Conservation (phyloP, 2,888 invertebrate genomes). For the Metalampra italica region DNA sequence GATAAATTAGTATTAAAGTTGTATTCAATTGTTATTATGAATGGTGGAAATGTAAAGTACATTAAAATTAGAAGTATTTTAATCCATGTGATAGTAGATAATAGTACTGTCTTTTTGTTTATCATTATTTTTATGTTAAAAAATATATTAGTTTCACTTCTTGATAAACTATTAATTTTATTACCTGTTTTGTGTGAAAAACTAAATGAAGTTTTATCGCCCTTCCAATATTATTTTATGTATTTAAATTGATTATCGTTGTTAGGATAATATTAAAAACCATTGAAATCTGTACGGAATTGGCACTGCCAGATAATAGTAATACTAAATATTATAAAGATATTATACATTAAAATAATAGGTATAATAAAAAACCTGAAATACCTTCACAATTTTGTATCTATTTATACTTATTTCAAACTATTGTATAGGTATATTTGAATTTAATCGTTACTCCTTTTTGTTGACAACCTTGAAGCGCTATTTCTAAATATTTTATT, state of each 20-base stretch:
- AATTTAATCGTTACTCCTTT: too few species aligned
- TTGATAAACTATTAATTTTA: slow-evolving; percentile 13
- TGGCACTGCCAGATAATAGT: slow-evolving; percentile 47
- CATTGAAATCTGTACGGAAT: slow-evolving; percentile 17
- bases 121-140: slow-evolving; percentile 5
- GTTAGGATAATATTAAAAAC: too few species aligned
- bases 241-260: too few species aligned
- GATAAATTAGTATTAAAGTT: slow-evolving; percentile 40
- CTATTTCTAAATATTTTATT: background rate
- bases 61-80: slow-evolving; percentile 57
- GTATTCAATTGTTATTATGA: slow-evolving; percentile 45
- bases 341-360: background rate
- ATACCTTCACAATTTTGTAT: background rate
- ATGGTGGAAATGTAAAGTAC: slow-evolving; percentile 38
- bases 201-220: too few species aligned
- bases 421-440: too few species aligned
- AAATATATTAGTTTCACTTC: slow-evolving; percentile 25
- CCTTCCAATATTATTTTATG: too few species aligned
- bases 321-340: slow-evolving; percentile 16
- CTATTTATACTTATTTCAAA: background rate
- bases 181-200: slow-evolving; percentile 15
- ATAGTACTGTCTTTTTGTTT: slow-evolving; percentile 20
- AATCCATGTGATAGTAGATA: slow-evolving; percentile 74
- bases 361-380: background rate
- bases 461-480: background rate